Evolutionary conservation across 2,113 vertebrate genomes (phyloP).

Genomic region (Ceyx cyanopectus): DNA sequence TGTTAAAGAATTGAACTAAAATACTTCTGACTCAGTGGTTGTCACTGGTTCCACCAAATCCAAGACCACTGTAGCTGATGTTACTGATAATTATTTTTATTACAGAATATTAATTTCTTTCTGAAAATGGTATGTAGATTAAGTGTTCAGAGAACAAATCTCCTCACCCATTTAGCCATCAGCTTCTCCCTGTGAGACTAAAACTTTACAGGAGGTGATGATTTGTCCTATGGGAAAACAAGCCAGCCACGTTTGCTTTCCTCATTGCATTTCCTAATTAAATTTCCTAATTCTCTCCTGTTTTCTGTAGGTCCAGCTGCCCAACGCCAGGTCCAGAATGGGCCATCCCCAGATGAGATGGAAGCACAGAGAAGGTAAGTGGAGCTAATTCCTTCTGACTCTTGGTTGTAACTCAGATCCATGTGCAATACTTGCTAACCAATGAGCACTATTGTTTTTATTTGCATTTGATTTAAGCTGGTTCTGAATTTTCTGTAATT

Average conservation of each 20-base stretch:
- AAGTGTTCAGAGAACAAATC: neutral
- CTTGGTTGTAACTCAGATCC: neutral
- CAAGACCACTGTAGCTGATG: neutral
- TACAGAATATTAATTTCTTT: neutral
- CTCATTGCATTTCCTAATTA: too few relatives aligned
- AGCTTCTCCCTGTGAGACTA: neutral
- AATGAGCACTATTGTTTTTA: neutral
- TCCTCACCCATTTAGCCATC: neutral
- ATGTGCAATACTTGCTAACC: neutral
- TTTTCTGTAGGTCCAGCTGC: constrained; percentile 86
- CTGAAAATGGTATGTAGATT: neutral
- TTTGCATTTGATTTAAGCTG: neutral
- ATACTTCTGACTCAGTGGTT: neutral
- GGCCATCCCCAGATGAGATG: constrained; percentile 92
- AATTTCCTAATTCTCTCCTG: constrained; percentile 5
- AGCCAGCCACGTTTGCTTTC: neutral
- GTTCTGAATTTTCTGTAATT: neutral
- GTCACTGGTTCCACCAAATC: neutral
- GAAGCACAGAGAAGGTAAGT: constrained; percentile 93
- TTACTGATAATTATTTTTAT: neutral
- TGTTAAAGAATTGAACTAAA: neutral
- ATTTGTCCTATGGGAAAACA: neutral
- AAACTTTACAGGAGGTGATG: neutral
- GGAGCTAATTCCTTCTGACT: neutral
- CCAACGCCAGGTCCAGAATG: constrained; percentile 93